phyloP scores from a whole-genome alignment of 2,113 vertebrate genomes.

The Hydropotes inermis region DNA sequence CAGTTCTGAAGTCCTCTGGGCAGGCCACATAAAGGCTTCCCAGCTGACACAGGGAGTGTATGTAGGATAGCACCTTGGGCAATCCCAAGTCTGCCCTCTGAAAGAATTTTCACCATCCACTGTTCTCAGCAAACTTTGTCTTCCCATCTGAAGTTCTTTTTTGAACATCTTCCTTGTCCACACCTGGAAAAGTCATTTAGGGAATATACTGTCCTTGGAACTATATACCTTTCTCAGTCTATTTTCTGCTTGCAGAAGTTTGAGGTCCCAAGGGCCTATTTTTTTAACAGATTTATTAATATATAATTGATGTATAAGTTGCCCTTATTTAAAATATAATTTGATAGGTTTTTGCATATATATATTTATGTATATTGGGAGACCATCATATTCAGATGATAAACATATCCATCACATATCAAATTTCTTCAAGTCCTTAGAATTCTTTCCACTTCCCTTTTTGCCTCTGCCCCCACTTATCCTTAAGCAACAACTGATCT shows the following conservation, averaged over 20 bases:
- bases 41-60: not conserved
- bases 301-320: not conserved
- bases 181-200: not conserved
- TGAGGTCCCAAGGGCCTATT: not conserved
- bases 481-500: not conserved
- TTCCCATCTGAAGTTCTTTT: not conserved
- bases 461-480: not conserved
- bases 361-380: not conserved
- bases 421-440: not conserved
- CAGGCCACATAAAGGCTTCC: not conserved
- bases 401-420: not conserved
- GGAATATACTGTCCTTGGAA: not conserved
- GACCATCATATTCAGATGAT: not conserved
- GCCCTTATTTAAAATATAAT: not conserved
- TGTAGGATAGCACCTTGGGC: not conserved
- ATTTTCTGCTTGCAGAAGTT: not conserved
- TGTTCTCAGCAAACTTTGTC: not conserved
- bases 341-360: not conserved
- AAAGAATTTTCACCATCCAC: not conserved
- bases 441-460: not conserved
- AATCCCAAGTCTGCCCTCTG: not conserved
- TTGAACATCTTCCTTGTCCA: not conserved
- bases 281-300: not conserved
- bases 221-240: not conserved
- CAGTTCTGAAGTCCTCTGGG: not conserved